phyloP scores from a whole-genome alignment of 2,113 vertebrate species.

The Albula glossodonta region DNA sequence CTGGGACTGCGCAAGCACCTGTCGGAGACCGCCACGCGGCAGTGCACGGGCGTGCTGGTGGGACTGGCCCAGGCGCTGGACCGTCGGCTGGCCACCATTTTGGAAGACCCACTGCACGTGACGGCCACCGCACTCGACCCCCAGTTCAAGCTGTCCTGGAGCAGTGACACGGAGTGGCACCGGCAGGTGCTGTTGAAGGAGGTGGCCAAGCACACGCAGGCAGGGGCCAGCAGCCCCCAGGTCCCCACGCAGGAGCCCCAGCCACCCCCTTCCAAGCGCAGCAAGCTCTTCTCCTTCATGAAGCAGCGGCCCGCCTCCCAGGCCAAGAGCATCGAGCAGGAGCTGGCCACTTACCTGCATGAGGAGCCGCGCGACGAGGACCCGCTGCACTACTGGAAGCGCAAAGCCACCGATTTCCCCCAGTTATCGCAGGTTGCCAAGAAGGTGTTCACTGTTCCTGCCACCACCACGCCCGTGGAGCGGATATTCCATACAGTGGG shows the following conservation, averaged over 20 bases:
- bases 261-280: constrained; percentile 64
- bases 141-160: constrained; percentile 80
- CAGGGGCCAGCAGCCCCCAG: constrained; percentile 46
- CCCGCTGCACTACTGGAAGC: constrained; percentile 73
- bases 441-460: constrained; percentile 72
- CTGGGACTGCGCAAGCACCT: constrained; percentile 75
- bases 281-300: constrained; percentile 77
- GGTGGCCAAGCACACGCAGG: constrained; percentile 64
- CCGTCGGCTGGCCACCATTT: constrained; percentile 61
- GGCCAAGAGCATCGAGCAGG: constrained; percentile 75
- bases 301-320: constrained; percentile 72
- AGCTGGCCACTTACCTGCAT: constrained; percentile 68
- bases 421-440: constrained; percentile 73
- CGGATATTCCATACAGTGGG: constrained; percentile 65
- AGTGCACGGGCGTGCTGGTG: constrained; percentile 62
- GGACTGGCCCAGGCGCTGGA: constrained; percentile 68
- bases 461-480: constrained; percentile 65
- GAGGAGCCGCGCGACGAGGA: constrained; percentile 77
- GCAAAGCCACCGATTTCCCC: constrained; percentile 75
- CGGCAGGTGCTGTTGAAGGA: constrained; percentile 71
- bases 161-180: constrained; percentile 75
- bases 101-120: constrained; percentile 73
- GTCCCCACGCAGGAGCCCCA: constrained; percentile 59
- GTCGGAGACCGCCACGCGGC: constrained; percentile 64
- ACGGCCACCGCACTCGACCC: constrained; percentile 74